A percentile compares a stretch with the other conserved stretches of the same genome.
These are phyloP conservation scores for Typhlomys cinereus DNA, from an alignment of 2,113 vertebrate genomes.

Conservation along the genomic window DNA sequence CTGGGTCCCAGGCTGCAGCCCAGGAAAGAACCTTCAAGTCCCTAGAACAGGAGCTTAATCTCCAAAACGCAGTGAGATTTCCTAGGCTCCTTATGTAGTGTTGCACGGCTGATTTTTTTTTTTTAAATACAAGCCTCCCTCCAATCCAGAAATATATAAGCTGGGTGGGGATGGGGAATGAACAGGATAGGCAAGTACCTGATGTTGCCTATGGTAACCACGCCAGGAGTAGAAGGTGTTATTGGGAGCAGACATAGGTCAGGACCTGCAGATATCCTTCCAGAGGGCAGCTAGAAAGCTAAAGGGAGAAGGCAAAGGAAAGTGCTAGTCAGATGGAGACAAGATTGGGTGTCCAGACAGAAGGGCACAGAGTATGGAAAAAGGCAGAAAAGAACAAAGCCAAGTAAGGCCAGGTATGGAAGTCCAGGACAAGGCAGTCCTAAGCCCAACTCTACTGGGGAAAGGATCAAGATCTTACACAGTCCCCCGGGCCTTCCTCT, in stretches of 20 bases:
- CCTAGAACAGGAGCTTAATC: not conserved
- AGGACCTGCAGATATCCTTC: not conserved
- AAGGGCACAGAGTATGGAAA: not conserved
- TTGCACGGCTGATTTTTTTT: not conserved
- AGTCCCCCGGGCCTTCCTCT: not conserved
- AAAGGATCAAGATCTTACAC: not conserved
- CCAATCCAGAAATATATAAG: not conserved
- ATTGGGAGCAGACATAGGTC: not conserved
- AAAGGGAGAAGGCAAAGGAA: not conserved
- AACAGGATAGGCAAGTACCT: not conserved
- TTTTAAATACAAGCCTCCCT: not conserved
- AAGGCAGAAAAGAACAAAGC: not conserved
- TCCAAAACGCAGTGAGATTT: not conserved
- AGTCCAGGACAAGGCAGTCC: not conserved
- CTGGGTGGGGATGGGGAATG: not conserved
- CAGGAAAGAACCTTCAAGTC: not conserved
- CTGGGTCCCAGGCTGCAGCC: not conserved
- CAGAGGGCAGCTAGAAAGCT: not conserved
- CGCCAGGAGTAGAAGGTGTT: not conserved
- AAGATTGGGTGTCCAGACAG: not conserved
- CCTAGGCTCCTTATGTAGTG: not conserved
- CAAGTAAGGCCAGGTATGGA: not conserved
- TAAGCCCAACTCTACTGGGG: not conserved
- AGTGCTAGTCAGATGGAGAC: not conserved
- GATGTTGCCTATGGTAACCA: not conserved